Percentiles rank a stretch among this genome's conserved stretches.
These are phyloP conservation scores for Lagopus muta DNA, from an alignment of 2,113 vertebrate species.

Conservation along the genomic window DNA sequence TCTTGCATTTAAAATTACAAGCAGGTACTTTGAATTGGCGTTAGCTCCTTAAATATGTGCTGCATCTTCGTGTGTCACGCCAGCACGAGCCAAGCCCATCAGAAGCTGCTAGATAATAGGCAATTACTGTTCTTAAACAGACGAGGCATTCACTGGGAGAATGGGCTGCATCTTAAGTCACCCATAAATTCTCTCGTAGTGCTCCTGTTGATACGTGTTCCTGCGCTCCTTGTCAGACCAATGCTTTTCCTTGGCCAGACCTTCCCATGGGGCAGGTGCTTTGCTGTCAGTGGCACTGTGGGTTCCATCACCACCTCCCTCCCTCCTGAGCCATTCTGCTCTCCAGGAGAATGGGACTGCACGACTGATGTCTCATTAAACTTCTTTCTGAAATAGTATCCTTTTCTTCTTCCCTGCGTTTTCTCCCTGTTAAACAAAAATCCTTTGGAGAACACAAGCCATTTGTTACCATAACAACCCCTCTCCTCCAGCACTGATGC, in stretches of 20 bases:
- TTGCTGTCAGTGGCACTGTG: background rate
- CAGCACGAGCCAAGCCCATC: conserved; percentile 65
- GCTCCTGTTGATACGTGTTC: conserved; percentile 72
- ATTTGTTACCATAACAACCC: conserved; percentile 81
- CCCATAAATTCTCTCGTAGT: conserved; percentile 63
- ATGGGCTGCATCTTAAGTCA: conserved; percentile 67
- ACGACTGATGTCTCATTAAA: background rate
- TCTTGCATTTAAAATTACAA: conserved; percentile 41
- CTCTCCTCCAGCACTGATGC: background rate
- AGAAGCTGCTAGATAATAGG: conserved; percentile 69
- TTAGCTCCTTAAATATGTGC: conserved; percentile 49
- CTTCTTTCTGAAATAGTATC: conserved; percentile 57
- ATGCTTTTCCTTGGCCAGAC: background rate
- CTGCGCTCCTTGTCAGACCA: conserved; percentile 53
- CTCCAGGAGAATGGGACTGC: background rate
- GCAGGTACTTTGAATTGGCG: conserved; percentile 45
- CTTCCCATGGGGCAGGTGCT: no score
- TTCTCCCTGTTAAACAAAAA: conserved; percentile 39
- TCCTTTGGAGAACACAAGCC: conserved; percentile 61
- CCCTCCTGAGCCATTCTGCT: background rate
- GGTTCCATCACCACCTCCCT: background rate
- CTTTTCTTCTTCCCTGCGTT: background rate
- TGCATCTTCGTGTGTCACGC: conserved; percentile 34
- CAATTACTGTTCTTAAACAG: conserved; percentile 75
- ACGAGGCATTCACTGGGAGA: conserved; percentile 41